Base-by-base conservation (phyloP, 2,113 vertebrate species). In the Sander lucioperca region DNA sequence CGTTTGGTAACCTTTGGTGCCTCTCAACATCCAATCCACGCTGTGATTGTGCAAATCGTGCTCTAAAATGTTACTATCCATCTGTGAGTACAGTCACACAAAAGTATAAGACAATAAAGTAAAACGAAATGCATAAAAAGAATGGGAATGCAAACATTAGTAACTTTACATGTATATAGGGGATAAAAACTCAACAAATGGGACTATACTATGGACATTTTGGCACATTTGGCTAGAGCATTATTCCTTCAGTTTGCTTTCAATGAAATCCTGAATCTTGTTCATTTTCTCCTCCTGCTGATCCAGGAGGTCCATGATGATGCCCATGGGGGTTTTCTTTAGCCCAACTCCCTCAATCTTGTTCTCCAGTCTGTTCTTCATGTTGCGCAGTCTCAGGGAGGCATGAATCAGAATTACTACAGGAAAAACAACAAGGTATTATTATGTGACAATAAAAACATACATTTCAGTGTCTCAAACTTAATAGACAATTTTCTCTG, bases 351-450 rank as follows among this genome's bases (percentile, higher is more conserved):
- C 96, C 89, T 99, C 97, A n/a, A 98, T 97, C 93, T 97, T 99
- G 93, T 99, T 99, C 94, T 98, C 97, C 93, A 99, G 58, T 87
- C 96, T 97, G 95, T 99, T 99, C 95, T 99, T 99, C 82, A 99
- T 94, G 93, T 95, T 99, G 84, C 98, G 95, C 79, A 98, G 97
- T 79, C 98, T 96, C 94, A 99, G 87, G 0, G 98, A 99, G 1
- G 98, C 97, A 0, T 99, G 98, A 89, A 97, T 93, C 82, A 99
- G 96, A 91, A 97, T 97, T 93, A 99, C 98, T 99, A 58, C 1
- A 25, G 6, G 1, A 10, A 33, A 58, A 77, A 75, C 19, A 79
- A 39, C 19, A 12, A 74, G 6, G 2, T 54, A 64, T 70, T 18
- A 33, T 12, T 3, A 8, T 27, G 19, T 14, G 36, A 65, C 68